These are phyloP conservation scores for Riparia riparia DNA, from an alignment of 2,113 vertebrate genomes.

Conservation along the genomic window DNA sequence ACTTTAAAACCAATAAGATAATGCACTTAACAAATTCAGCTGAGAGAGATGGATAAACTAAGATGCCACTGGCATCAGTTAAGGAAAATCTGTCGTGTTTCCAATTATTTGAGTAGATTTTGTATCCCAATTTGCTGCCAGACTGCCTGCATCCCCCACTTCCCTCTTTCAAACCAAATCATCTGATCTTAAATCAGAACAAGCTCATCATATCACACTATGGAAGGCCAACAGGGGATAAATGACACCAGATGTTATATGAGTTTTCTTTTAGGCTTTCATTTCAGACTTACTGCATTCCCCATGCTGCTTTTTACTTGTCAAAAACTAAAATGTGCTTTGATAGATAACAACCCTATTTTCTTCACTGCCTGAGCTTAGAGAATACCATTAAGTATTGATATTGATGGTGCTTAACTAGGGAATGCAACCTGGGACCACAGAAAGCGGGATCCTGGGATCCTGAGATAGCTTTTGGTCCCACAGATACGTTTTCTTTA, in stretches of 20 bases:
- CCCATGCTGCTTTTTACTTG: constrained; percentile 84
- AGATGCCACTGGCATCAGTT: constrained; percentile 78
- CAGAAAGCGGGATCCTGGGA: constrained; percentile 70
- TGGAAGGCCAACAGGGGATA: constrained; percentile 84
- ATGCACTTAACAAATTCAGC: constrained; percentile 84
- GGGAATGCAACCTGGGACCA: constrained; percentile 77
- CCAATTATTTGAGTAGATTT: constrained; percentile 84
- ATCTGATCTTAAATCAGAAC: constrained; percentile 85
- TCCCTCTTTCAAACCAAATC: constrained; percentile 79
- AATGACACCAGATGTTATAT: constrained; percentile 86
- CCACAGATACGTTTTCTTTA: not conserved
- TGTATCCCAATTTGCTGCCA: constrained; percentile 79
- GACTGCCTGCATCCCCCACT: constrained; percentile 74
- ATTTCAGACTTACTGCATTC: constrained; percentile 82
- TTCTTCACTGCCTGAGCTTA: constrained; percentile 81
- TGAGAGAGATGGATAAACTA: constrained; percentile 80
- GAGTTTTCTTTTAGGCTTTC: constrained; percentile 85
- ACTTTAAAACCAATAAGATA: constrained; percentile 88
- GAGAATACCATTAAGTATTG: constrained; percentile 84
- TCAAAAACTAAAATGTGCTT: constrained; percentile 86
- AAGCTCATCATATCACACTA: constrained; percentile 82
- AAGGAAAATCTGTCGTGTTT: constrained; percentile 78
- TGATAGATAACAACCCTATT: constrained; percentile 87
- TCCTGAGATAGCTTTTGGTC: constrained; percentile 36
- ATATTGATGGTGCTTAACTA: constrained; percentile 82